Evolutionary conservation across 2,797 vertebrate genomes (phyloP), one percentile per base, ranked within the genome.

Genomic region (Sebastes nivosus): DNA sequence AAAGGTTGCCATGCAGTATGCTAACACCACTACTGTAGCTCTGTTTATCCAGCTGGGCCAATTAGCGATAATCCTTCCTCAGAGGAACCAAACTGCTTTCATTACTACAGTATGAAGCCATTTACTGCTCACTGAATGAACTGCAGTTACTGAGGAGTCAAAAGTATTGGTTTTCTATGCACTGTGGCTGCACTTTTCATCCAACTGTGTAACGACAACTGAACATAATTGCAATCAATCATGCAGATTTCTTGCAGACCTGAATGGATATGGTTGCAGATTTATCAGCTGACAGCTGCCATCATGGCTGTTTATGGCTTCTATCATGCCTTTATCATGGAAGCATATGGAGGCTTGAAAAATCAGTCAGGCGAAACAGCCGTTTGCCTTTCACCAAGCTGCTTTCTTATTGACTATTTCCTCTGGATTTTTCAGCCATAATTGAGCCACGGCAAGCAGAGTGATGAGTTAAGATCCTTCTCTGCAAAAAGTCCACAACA

Each of bases 21-120:
- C 75, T 91, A 84, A 89, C 88, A 85, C 79, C 79, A 72, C 72
- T 67, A 54, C 52, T 54, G 52, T 22, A 50, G 81, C 84, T 87
- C 69, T 87, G 80, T 92, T 92, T 87, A 88, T 87, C 88, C 92
- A 93, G 90, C 91, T 90, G 92, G 90, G 88, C 91, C 90, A 93
- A 93, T 93, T 92, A 92, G 83, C 8, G 22, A 69, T 91, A 91
- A 92, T 93, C 90, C 81, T 83, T 84, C 87, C 91, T 89, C 86
- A 74, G 87, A 92, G 92, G 88, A 88, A 87, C 84, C 81, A 82
- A 84, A 82, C 82, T 72, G 80, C 83, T 91, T 87, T 88, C 86
- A 90, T 87, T 84, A 85, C 74, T 80, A 64, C 79, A 79, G 80
- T 79, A 76, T 84, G 79, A 80, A 88, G 83, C 60, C 85, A 79